A percentile compares a stretch with the other conserved stretches of the same genome.
These are phyloP conservation scores for Tipula confusa DNA, from an alignment of 2,888 invertebrate species.

Conservation along the genomic window DNA sequence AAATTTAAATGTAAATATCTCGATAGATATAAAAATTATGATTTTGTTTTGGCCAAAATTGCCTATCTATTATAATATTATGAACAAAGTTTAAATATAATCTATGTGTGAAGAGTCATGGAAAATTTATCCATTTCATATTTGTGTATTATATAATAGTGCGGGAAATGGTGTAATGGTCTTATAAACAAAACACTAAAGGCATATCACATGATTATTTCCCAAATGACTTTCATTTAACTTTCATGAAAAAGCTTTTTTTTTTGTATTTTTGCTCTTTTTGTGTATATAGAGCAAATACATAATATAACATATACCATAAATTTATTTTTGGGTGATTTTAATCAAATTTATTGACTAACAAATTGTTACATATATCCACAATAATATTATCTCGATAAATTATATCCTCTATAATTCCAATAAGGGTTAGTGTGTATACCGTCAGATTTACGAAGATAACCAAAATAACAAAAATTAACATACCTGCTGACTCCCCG, in stretches of 20 bases:
- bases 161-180: background rate
- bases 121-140: background rate
- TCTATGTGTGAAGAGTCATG: background rate
- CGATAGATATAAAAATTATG: constrained; percentile 12
- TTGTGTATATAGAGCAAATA: no score
- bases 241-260: background rate
- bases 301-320: background rate
- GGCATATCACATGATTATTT: background rate
- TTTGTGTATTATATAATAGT: background rate
- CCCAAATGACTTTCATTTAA: background rate
- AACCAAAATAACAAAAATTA: background rate
- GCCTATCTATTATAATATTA: background rate
- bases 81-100: background rate
- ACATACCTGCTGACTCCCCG: constrained; percentile 20
- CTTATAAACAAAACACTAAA: background rate
- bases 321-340: background rate
- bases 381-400: constrained; percentile 25
- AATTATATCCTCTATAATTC: constrained; percentile 20
- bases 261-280: background rate
- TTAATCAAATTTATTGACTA: constrained; percentile 25
- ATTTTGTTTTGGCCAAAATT: background rate
- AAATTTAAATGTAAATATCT: constrained; percentile 21
- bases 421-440: background rate
- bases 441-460: background rate
- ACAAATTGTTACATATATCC: constrained; percentile 16